These are phyloP conservation scores for Morus bassanus DNA, from an alignment of 2,797 vertebrate genomes.

Conservation along the genomic window DNA sequence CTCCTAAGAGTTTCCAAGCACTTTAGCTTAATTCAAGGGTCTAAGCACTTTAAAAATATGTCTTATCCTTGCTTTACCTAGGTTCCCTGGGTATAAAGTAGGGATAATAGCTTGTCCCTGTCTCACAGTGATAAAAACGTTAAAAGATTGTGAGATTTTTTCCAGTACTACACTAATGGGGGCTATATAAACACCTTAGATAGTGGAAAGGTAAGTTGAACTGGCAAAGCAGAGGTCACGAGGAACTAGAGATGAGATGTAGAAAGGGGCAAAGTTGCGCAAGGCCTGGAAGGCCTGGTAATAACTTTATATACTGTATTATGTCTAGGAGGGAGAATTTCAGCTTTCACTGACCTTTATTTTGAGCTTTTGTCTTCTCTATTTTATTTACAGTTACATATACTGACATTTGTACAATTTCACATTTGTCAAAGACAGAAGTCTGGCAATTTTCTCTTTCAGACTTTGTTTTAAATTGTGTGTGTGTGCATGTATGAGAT, in stretches of 20 bases:
- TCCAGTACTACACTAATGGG: background rate
- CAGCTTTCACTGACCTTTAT: conserved; percentile 68
- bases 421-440: conserved; percentile 57
- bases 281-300: conserved; percentile 34
- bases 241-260: conserved; percentile 27
- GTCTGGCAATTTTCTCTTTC: conserved; percentile 35
- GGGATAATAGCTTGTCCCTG: conserved; percentile 8
- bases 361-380: conserved; percentile 46
- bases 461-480: conserved; percentile 28
- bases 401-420: conserved; percentile 69
- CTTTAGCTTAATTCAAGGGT: background rate
- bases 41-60: background rate
- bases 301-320: conserved; percentile 58
- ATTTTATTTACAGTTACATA: conserved; percentile 60
- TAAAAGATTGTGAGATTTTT: conserved; percentile 4
- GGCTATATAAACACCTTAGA: conserved; percentile 33
- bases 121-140: conserved; percentile 36
- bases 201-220: conserved; percentile 19
- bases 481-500: background rate
- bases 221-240: conserved; percentile 21
- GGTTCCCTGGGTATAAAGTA: background rate
- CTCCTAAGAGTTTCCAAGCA: background rate
- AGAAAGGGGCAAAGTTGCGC: background rate
- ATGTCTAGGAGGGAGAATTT: conserved; percentile 53
- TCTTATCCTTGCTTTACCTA: background rate